A percentile compares a stretch with the other conserved stretches of the same genome.
Conservation (phyloP, 2,113 vertebrate genomes). For the Pollachius pollachius region DNA sequence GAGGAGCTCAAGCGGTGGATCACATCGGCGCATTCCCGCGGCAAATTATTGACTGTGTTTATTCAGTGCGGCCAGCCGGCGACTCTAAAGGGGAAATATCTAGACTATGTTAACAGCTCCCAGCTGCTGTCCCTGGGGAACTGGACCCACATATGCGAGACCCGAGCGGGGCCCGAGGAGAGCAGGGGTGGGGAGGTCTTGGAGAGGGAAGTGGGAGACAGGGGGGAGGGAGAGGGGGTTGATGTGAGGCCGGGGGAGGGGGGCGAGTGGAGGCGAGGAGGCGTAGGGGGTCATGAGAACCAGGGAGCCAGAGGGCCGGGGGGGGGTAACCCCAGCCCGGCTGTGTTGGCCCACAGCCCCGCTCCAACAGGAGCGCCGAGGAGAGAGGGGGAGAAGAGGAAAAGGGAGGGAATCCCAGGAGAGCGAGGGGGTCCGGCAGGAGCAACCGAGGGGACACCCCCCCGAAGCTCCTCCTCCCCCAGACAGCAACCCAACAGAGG, state of each 20-base stretch:
- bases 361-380: background rate
- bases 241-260: slow-evolving; percentile 7
- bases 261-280: slow-evolving; percentile 2
- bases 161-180: slow-evolving; percentile 41
- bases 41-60: slow-evolving; percentile 84
- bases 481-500: slow-evolving; percentile 46
- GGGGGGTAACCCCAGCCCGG: slow-evolving; percentile 9
- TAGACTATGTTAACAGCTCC: slow-evolving; percentile 85
- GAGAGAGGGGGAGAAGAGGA: slow-evolving; percentile 28
- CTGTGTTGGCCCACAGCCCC: background rate
- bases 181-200: slow-evolving; percentile 40
- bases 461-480: slow-evolving; percentile 13
- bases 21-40: slow-evolving; percentile 80
- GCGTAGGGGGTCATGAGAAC: slow-evolving; percentile 6
- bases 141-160: slow-evolving; percentile 53
- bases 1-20: slow-evolving; percentile 85
- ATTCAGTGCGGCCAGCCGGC: slow-evolving; percentile 84
- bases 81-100: slow-evolving; percentile 82
- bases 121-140: slow-evolving; percentile 72
- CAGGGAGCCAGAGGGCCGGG: background rate
- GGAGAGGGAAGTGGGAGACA: slow-evolving; percentile 35
- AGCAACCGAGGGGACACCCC: background rate
- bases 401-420: slow-evolving; percentile 43
- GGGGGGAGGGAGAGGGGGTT: slow-evolving; percentile 2
- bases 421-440: slow-evolving; percentile 49